A percentile compares a stretch with the other conserved stretches of the same genome.
phyloP scores from a whole-genome alignment of 2,888 invertebrate genomes.

The Polydrusus tereticollis region DNA sequence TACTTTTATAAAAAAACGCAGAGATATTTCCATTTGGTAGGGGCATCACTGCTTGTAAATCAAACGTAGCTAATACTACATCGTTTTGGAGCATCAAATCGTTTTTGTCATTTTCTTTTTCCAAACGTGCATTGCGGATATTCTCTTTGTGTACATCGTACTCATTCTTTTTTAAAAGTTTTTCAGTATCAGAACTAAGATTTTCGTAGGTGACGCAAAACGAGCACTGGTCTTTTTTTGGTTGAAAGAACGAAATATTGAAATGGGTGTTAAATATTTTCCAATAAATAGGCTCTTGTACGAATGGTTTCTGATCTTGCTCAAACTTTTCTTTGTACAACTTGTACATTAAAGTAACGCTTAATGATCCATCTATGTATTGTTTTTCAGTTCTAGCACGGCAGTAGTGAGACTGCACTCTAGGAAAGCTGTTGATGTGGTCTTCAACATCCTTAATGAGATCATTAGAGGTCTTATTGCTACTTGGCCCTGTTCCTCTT shows the following conservation, averaged over 20 bases:
- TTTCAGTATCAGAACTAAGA: conserved; percentile 13
- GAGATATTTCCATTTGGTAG: conserved; percentile 13
- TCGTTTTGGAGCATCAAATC: conserved; percentile 50
- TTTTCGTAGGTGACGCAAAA: conserved; percentile 5
- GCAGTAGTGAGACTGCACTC: conserved; percentile 55
- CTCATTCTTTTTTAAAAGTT: conserved; percentile 25
- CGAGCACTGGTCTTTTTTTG: background rate
- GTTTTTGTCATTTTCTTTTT: conserved; percentile 52
- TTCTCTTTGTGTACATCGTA: conserved; percentile 32
- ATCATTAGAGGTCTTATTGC: conserved; percentile 37
- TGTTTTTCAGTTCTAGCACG: conserved; percentile 52
- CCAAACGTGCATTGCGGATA: conserved; percentile 35
- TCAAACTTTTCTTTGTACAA: conserved; percentile 29
- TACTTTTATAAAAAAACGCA: conserved; percentile 9
- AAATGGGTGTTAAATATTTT: background rate
- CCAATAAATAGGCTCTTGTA: background rate
- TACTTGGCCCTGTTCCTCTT: conserved; percentile 50
- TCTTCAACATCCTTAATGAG: conserved; percentile 45
- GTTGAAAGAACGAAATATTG: conserved; percentile 11
- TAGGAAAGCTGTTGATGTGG: conserved; percentile 54
- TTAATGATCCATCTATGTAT: conserved; percentile 55
- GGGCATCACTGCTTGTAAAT: conserved; percentile 9
- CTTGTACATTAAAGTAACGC: conserved; percentile 55
- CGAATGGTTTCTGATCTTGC: conserved; percentile 6
- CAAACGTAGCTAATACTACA: conserved; percentile 27